phyloP scores from a whole-genome alignment of 2,797 vertebrate species.

The Eospalax fontanierii region DNA sequence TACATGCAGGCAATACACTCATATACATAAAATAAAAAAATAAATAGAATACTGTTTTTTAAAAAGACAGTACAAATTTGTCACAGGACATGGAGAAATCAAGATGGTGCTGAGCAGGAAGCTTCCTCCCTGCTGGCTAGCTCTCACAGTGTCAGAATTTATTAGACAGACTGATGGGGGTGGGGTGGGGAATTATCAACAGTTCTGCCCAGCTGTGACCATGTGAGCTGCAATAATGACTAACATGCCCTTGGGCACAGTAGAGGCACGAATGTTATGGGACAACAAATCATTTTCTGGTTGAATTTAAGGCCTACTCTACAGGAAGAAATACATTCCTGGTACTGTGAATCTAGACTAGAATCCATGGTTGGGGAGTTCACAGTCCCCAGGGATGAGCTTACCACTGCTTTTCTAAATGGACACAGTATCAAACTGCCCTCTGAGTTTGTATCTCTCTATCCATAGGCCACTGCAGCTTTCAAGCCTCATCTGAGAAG shows the following conservation, averaged over 20 bases:
- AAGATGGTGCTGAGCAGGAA: neutral
- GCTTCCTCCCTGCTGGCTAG: neutral
- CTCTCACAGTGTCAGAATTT: neutral
- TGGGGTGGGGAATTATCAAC: neutral
- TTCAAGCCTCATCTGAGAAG: neutral
- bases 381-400: neutral
- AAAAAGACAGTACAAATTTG: neutral
- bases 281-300: neutral
- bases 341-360: neutral
- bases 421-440: neutral
- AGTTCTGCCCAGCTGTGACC: neutral
- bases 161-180: neutral
- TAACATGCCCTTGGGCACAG: neutral
- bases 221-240: neutral
- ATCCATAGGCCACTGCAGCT: neutral
- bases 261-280: neutral
- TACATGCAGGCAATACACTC: too few species aligned
- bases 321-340: neutral
- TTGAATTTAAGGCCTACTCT: neutral
- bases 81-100: neutral
- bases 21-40: too few species aligned
- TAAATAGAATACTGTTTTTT: neutral
- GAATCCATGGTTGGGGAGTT: neutral
- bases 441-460: neutral
- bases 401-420: neutral